These are phyloP conservation scores for Smithornis capensis DNA, from an alignment of 2,113 vertebrate genomes.

Conservation along the genomic window DNA sequence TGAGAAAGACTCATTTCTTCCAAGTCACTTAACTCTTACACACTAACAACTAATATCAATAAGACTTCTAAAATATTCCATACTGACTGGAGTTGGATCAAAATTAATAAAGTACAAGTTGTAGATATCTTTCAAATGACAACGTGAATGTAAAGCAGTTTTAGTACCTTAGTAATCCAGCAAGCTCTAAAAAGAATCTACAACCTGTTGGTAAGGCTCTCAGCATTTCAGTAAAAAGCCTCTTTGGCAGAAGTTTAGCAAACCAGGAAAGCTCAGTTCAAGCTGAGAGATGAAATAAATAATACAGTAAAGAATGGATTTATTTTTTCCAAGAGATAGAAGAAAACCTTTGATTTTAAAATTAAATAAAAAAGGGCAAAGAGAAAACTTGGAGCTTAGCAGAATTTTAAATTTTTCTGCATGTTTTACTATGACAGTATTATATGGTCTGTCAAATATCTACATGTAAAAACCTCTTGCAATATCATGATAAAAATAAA, in stretches of 20 bases:
- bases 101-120: neutral
- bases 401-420: neutral
- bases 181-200: neutral
- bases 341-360: neutral
- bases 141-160: neutral
- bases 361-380: neutral
- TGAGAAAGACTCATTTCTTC: neutral
- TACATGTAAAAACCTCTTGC: neutral
- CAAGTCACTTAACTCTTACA: neutral
- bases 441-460: neutral
- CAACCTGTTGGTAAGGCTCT: neutral
- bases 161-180: neutral
- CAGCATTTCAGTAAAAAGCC: neutral
- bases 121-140: neutral
- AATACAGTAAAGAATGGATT: neutral
- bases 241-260: neutral
- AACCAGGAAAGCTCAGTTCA: neutral
- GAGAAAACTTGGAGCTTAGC: neutral
- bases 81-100: neutral
- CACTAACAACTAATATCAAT: neutral
- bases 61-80: neutral
- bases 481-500: slow-evolving; percentile 9
- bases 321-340: neutral
- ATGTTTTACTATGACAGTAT: neutral
- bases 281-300: neutral